Evolutionary conservation across 2,888 invertebrate species (phyloP).

Genomic region (Acleris emargana): DNA sequence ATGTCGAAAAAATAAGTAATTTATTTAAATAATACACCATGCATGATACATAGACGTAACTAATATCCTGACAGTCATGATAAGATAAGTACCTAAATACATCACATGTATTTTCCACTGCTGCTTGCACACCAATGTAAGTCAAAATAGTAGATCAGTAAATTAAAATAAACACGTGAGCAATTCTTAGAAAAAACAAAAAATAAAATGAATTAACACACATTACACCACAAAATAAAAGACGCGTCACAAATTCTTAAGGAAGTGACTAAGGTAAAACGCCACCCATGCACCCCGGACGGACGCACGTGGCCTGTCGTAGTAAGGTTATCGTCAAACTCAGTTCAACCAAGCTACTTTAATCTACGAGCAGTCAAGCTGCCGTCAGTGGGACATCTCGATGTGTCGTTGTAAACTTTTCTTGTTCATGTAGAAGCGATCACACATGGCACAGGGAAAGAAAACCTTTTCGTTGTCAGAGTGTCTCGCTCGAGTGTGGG

Average conservation of each 20-base stretch:
- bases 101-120: slow-evolving; percentile 47
- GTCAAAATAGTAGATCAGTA: slow-evolving; percentile 56
- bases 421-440: slow-evolving; percentile 82
- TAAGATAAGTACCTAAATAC: slow-evolving; percentile 56
- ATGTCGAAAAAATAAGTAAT: slow-evolving; percentile 55
- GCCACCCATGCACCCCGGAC: background rate
- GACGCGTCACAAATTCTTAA: slow-evolving; percentile 32
- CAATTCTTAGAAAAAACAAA: slow-evolving; percentile 55
- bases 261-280: slow-evolving; percentile 7
- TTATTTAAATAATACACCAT: slow-evolving; percentile 1
- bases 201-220: slow-evolving; percentile 48
- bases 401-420: slow-evolving; percentile 82
- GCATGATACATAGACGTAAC: slow-evolving; percentile 9
- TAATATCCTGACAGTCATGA: slow-evolving; percentile 48
- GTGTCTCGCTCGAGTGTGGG: slow-evolving; percentile 79
- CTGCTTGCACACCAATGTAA: slow-evolving; percentile 49
- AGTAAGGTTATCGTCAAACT: slow-evolving; percentile 18
- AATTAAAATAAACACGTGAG: slow-evolving; percentile 70
- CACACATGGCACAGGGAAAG: slow-evolving; percentile 84
- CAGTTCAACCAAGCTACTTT: slow-evolving; percentile 17
- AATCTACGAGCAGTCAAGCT: slow-evolving; percentile 24
- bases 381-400: slow-evolving; percentile 77
- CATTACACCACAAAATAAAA: slow-evolving; percentile 48
- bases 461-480: slow-evolving; percentile 80
- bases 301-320: background rate